Evolutionary conservation across 2,888 invertebrate genomes (phyloP).

Genomic region (Griposia aprilina): DNA sequence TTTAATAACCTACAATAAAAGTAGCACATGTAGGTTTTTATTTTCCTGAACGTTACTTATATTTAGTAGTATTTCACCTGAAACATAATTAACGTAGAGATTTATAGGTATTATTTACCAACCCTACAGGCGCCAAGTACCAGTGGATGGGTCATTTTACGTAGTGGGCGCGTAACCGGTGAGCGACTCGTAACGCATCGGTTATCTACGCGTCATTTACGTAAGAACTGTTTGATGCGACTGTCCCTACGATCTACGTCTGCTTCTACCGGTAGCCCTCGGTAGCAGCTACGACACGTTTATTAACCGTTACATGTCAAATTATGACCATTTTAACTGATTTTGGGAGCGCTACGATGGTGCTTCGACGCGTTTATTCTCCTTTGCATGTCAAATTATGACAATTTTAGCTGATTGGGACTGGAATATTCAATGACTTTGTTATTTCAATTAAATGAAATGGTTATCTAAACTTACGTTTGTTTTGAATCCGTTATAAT

Average conservation of each 20-base stretch:
- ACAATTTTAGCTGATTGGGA: no score
- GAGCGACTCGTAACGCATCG: conserved; percentile 71
- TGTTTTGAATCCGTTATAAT: no score
- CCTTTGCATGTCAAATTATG: not conserved
- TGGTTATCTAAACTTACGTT: no score
- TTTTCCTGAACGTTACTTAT: no score
- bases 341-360: not conserved
- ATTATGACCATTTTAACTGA: conserved; percentile 35
- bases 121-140: conserved; percentile 53
- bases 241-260: conserved; percentile 10
- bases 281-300: conserved; percentile 40
- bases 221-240: conserved; percentile 65
- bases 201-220: conserved; percentile 74
- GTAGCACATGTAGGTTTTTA: not conserved
- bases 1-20: not conserved
- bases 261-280: conserved; percentile 31
- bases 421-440: no score
- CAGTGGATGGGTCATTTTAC: conserved; percentile 55
- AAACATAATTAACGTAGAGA: not conserved
- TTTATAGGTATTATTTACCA: conserved; percentile 14
- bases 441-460: no score
- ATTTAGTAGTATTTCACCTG: not conserved
- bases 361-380: not conserved
- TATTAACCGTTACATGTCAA: conserved; percentile 36
- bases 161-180: conserved; percentile 73